phyloP scores from a whole-genome alignment of 2,797 vertebrate genomes.

The Leptatherina wallacei region DNA sequence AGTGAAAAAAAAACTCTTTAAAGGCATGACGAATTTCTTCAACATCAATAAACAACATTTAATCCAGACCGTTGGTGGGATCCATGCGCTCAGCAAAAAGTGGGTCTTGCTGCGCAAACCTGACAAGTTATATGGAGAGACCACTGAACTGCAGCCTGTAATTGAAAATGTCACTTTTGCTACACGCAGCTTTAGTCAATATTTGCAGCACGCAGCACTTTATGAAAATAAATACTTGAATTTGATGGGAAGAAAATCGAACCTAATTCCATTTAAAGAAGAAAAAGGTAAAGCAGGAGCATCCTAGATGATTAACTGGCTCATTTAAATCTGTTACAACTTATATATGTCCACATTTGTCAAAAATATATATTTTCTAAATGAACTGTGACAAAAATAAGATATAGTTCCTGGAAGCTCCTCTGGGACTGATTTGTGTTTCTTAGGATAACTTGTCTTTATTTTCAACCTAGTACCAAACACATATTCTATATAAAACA shows the following conservation, averaged over 20 bases:
- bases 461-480: background rate
- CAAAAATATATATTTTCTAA: background rate
- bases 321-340: background rate
- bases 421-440: slow-evolving; percentile 10
- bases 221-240: background rate
- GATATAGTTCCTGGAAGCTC: background rate
- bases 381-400: too few relatives aligned
- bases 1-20: background rate
- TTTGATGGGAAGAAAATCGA: background rate
- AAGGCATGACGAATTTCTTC: slow-evolving; percentile 13
- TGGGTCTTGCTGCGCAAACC: background rate
- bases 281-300: background rate
- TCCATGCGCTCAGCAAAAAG: background rate
- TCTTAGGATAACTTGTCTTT: background rate
- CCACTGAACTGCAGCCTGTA: background rate
- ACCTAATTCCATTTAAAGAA: background rate
- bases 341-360: background rate
- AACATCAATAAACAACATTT: slow-evolving; percentile 7
- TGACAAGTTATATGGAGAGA: background rate
- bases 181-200: background rate
- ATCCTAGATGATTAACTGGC: background rate
- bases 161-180: background rate
- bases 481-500: background rate
- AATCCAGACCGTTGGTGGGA: background rate
- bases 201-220: background rate